Conservation (phyloP, 2,888 invertebrate species). For the Plutella xylostella region DNA sequence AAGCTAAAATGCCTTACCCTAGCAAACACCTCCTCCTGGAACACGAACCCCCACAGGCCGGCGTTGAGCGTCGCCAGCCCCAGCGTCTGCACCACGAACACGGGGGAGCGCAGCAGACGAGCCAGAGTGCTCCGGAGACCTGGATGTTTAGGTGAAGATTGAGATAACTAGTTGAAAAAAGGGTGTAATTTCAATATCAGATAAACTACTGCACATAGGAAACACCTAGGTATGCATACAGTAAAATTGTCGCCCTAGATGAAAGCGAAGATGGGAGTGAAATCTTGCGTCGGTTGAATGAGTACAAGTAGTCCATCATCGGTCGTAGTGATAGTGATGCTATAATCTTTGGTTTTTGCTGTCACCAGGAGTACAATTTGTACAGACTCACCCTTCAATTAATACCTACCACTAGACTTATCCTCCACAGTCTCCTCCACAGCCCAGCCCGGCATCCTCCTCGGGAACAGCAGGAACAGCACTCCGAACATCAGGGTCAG, state of each 20-base stretch:
- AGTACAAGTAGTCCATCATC: too few relatives aligned
- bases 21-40: slow-evolving; percentile 37
- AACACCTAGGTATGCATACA: too few relatives aligned
- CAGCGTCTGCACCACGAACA: slow-evolving; percentile 34
- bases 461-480: slow-evolving; percentile 47
- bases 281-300: too few relatives aligned
- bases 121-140: slow-evolving; percentile 31
- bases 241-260: too few relatives aligned
- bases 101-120: slow-evolving; percentile 35
- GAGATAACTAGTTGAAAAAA: too few relatives aligned
- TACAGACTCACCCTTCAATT: background rate
- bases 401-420: background rate
- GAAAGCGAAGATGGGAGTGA: too few relatives aligned
- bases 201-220: too few relatives aligned
- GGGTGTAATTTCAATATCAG: too few relatives aligned
- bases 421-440: background rate
- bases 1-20: slow-evolving; percentile 30
- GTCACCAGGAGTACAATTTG: too few relatives aligned
- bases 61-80: slow-evolving; percentile 37
- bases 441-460: slow-evolving; percentile 21
- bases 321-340: too few relatives aligned
- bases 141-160: too few relatives aligned
- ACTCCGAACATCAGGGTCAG: slow-evolving; percentile 49
- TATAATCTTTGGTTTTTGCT: too few relatives aligned
- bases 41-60: slow-evolving; percentile 41